phyloP scores from a whole-genome alignment of 2,113 vertebrate genomes.

The Penelope pileata region DNA sequence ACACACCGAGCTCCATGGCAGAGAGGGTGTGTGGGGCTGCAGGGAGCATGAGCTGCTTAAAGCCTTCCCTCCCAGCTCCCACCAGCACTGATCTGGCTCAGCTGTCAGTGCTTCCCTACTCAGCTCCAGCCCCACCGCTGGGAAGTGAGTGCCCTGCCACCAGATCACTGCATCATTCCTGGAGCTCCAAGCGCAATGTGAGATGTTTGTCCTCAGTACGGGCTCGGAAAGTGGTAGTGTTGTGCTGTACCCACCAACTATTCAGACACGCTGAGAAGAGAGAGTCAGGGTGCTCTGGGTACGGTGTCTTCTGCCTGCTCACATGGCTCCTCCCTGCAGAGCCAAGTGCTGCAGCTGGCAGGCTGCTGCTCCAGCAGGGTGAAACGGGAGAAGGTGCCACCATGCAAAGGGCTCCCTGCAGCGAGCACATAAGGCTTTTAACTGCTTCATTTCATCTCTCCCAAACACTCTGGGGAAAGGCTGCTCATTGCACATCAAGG shows the following conservation, averaged over 20 bases:
- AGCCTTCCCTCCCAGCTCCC: slow-evolving; percentile 54
- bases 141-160: not conserved
- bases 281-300: not conserved
- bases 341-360: not conserved
- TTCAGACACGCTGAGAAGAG: not conserved
- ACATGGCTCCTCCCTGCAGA: not conserved
- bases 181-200: not conserved
- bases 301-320: not conserved
- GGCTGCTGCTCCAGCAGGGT: not conserved
- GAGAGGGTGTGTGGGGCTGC: not conserved
- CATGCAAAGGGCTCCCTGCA: not conserved
- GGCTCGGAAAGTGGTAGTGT: not conserved
- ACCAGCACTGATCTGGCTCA: slow-evolving; percentile 44
- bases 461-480: not conserved
- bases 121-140: slow-evolving; percentile 14
- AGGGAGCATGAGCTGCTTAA: slow-evolving; percentile 51
- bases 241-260: not conserved
- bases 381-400: slow-evolving; percentile 29
- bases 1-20: not conserved
- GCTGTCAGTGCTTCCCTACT: slow-evolving; percentile 1
- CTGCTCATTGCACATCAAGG: not conserved
- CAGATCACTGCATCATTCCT: slow-evolving; percentile 6
- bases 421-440: rapidly evolving
- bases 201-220: not conserved
- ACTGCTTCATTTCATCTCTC: not conserved